Base-by-base conservation (phyloP, 1,140 invertebrate genomes). In the Ylistrum balloti region DNA sequence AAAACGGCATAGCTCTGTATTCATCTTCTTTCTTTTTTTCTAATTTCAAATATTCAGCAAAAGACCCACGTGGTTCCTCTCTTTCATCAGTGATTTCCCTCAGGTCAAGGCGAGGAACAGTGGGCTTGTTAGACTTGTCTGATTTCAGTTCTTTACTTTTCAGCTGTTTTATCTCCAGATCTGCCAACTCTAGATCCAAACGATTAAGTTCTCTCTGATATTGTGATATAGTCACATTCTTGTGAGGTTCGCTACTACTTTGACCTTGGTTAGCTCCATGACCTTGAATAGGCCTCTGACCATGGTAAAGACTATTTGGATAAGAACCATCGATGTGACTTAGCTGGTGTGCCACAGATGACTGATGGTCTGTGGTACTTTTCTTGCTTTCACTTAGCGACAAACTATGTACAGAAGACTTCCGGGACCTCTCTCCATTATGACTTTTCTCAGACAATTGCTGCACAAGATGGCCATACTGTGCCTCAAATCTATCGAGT, bases 21-120 rank as follows among this genome's bases (percentile, higher is more conserved):
- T 74, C 56, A 9, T 74, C 56, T 28, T 74, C 56, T 74, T 74
- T 74, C 56, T n/a, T n/a, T 74, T 74, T 74, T 74, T 74, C 56
- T 7, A 9, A 17, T n/a, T 28, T 74, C 11, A 74, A 74, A 74
- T 74, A 74, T 7, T n/a, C 56, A 0, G 56, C 56, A 74, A 74
- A 74, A 3, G 56, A 74, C 7, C n/a, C 33, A 85, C 0, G n/a
- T 22, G 56, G 7, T 85, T 85, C 45, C 1, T 33, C 7, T 28
- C 17, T 35, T 3, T 88, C 48, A 38, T 35, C 88, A 28, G 87
- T 86, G 32, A 92, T 56, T 33, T 38, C 89, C 86, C 90, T 90
- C 33, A 93, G 85, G 86, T 93, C 92, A 32, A 93, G 88, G 22
- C 90, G 92, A 33, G 92, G 92, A 41, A 93, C 89, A 86, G 87